phyloP scores from a whole-genome alignment of 2,888 invertebrate species.

The Drosophila pullipes region DNA sequence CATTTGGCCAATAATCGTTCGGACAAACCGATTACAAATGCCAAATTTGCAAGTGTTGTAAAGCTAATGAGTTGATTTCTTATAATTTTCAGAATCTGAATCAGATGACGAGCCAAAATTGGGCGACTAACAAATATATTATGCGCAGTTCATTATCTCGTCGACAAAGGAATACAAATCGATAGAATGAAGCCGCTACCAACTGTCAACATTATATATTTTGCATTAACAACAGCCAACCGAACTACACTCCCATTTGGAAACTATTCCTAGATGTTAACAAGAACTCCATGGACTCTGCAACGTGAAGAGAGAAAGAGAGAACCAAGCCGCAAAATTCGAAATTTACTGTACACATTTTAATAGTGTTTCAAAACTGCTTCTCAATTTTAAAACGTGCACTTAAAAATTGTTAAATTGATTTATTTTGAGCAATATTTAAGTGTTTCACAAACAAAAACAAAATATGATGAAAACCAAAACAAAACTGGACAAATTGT shows the following conservation, averaged over 20 bases:
- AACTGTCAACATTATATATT: constrained; percentile 39
- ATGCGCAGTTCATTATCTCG: constrained; percentile 21
- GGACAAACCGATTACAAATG: constrained; percentile 37
- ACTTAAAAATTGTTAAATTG: constrained; percentile 57
- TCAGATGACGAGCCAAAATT: constrained; percentile 77
- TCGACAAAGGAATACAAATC: constrained; percentile 17
- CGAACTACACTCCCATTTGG: constrained; percentile 66
- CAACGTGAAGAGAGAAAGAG: constrained; percentile 29
- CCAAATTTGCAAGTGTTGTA: background rate
- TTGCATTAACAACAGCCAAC: constrained; percentile 60
- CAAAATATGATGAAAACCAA: constrained; percentile 24
- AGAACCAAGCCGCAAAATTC: constrained; percentile 57
- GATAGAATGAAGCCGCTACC: constrained; percentile 24
- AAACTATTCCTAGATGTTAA: constrained; percentile 52
- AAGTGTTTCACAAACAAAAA: constrained; percentile 43
- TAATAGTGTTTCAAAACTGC: constrained; percentile 33
- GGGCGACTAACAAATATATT: constrained; percentile 73
- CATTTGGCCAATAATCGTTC: constrained; percentile 78
- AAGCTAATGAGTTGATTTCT: background rate
- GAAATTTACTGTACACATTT: constrained; percentile 56
- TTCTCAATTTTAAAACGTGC: constrained; percentile 50
- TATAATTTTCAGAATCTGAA: constrained; percentile 84
- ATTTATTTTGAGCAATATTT: constrained; percentile 49
- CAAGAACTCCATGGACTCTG: constrained; percentile 41
- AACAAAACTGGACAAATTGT: constrained; percentile 35